Conservation (phyloP, 1,140 invertebrate species). For the Choristoneura fumiferana region DNA sequence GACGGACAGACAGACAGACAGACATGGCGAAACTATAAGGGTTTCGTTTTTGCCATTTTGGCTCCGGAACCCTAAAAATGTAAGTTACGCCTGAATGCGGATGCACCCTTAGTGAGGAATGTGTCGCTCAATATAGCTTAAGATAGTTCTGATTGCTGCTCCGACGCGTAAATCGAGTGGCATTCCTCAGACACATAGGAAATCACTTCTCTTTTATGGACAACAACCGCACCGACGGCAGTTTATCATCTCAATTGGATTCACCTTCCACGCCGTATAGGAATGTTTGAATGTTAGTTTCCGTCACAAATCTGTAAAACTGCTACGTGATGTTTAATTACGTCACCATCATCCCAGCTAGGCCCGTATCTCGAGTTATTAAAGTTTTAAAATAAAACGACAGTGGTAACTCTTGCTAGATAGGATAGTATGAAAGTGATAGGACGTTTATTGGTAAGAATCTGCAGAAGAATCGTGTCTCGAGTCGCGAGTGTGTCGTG, state of each 20-base stretch:
- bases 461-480: neutral
- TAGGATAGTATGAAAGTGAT: constrained; percentile 6
- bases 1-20: too few species aligned
- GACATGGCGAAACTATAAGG: too few species aligned
- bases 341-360: neutral
- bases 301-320: neutral
- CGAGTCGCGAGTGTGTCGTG: constrained; percentile 35
- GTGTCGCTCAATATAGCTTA: neutral
- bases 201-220: constrained; percentile 29
- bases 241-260: constrained; percentile 15
- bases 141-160: constrained; percentile 28
- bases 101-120: constrained; percentile 3
- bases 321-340: neutral
- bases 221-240: constrained; percentile 1
- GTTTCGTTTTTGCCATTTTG: too few species aligned
- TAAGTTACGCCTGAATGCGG: constrained; percentile 1
- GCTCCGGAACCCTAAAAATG: too few species aligned
- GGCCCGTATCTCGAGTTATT: neutral
- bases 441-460: constrained; percentile 5
- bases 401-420: neutral
- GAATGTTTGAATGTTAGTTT: constrained; percentile 4
- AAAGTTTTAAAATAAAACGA: too few species aligned
- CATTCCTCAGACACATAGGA: constrained; percentile 9
- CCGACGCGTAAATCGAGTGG: constrained; percentile 22
- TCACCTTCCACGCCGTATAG: neutral